Evolutionary conservation across 2,888 invertebrate genomes (phyloP), one percentile per base, ranked within the genome.

Genomic region (Vandiemenella viatica): DNA sequence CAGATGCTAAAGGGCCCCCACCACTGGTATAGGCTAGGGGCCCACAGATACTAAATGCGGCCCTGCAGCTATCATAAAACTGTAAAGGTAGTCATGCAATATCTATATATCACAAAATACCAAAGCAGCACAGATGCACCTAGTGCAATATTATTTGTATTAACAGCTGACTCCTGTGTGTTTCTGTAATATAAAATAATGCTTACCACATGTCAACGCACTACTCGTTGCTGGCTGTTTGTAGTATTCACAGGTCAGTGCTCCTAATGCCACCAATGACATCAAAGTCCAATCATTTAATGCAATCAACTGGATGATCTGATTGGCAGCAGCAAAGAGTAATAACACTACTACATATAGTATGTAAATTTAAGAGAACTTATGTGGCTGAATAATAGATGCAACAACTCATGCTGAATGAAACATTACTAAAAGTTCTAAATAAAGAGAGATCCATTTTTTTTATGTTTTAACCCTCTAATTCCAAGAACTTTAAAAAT

Each of bases 221-320:
- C n/a, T 10, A n/a, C n/a, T n/a, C n/a, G n/a, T n/a, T n/a, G n/a
- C n/a, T 32, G 10, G 32, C 32, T 32, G 32, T 32, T 32, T 13
- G 32, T n/a, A 32, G 32, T 10, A 32, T 13, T 38, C 19, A 43
- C 41, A 23, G 26, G 45, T 48, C 21, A 44, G 50, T 48, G 46
- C 44, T 43, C 51, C 52, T 50, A 51, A 53, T 49, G 47, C 50
- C 48, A 59, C 66, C 68, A 67, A 68, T 67, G 65, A 61, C 63
- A 65, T 64, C 64, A 62, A 62, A 65, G 64, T 66, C 67, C 67
- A 68, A 67, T 62, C 63, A 62, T 61, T 62, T 53, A 51, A n/a
- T n/a, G 45, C 50, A 46, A 46, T 52, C 58, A 60, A 55, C 50
- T 68, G 67, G 67, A 68, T 61, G 62, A 63, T 65, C 66, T 63